Percentiles rank a stretch among this genome's conserved stretches.
These are phyloP conservation scores for Peucedramus taeniatus DNA, from an alignment of 2,113 vertebrate species.

Conservation along the genomic window DNA sequence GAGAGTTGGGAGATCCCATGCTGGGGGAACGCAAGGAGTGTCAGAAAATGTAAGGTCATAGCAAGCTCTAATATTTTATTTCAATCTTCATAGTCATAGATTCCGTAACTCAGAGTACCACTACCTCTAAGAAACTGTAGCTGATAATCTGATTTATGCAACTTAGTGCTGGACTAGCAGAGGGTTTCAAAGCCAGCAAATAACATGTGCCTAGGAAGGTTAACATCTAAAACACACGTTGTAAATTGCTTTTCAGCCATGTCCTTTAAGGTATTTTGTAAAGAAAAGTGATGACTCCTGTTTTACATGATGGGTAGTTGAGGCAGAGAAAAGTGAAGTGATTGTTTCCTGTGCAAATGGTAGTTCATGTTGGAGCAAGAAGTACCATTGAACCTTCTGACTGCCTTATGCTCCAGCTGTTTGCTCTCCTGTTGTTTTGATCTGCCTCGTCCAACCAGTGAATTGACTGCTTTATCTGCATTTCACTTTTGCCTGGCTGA, in stretches of 20 bases:
- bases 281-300: not conserved
- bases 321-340: not conserved
- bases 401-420: not conserved
- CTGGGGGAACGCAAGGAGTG: slow-evolving; percentile 90
- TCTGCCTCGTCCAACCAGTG: not conserved
- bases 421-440: not conserved
- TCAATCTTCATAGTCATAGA: not conserved
- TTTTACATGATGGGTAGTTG: not conserved
- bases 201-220: not conserved
- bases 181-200: not conserved
- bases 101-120: not conserved
- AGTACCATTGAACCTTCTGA: not conserved
- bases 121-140: not conserved
- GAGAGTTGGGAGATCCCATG: slow-evolving; percentile 85
- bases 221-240: not conserved
- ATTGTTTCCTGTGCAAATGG: not conserved
- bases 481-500: not conserved
- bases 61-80: not conserved
- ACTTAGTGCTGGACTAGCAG: not conserved
- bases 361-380: not conserved
- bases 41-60: slow-evolving; percentile 88
- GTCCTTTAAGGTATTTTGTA: not conserved
- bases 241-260: not conserved
- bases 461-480: not conserved
- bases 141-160: not conserved